Evolutionary conservation across 2,797 vertebrate genomes (phyloP).

Genomic region (Acipenser oxyrinchus): DNA sequence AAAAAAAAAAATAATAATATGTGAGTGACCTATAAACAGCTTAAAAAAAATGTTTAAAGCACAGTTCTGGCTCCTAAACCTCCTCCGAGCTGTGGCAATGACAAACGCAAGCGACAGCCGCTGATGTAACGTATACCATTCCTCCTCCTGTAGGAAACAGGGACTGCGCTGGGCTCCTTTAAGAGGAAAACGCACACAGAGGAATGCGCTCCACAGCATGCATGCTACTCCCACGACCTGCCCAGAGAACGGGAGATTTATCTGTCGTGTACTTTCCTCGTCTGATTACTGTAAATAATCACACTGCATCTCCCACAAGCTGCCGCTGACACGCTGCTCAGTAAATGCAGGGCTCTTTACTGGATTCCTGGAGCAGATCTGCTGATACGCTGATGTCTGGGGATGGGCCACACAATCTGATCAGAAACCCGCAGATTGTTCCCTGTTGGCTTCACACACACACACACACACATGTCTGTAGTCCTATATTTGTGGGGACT

Average conservation of each 20-base stretch:
- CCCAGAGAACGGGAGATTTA: conserved; percentile 27
- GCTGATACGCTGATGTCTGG: no score
- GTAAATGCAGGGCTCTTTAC: background rate
- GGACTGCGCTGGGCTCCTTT: no score
- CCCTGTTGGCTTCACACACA: no score
- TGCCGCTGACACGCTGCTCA: background rate
- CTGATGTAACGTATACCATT: conserved; percentile 2
- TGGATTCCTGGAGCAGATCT: no score
- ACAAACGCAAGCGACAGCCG: conserved; percentile 6
- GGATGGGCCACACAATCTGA: no score
- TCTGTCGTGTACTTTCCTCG: conserved; percentile 16
- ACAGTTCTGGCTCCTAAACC: background rate
- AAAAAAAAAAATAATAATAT: conserved; percentile 53
- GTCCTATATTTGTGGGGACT: no score
- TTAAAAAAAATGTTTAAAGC: background rate
- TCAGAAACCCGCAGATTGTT: no score
- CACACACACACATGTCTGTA: no score
- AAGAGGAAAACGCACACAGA: background rate
- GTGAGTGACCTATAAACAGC: background rate
- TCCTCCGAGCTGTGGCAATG: background rate
- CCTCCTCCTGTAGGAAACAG: conserved; percentile 16
- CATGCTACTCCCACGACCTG: background rate
- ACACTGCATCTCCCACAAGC: conserved; percentile 17
- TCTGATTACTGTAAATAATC: conserved; percentile 40
- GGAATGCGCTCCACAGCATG: background rate